Base-by-base conservation (phyloP, 2,888 invertebrate species). In the Drosophila kokeensis region DNA sequence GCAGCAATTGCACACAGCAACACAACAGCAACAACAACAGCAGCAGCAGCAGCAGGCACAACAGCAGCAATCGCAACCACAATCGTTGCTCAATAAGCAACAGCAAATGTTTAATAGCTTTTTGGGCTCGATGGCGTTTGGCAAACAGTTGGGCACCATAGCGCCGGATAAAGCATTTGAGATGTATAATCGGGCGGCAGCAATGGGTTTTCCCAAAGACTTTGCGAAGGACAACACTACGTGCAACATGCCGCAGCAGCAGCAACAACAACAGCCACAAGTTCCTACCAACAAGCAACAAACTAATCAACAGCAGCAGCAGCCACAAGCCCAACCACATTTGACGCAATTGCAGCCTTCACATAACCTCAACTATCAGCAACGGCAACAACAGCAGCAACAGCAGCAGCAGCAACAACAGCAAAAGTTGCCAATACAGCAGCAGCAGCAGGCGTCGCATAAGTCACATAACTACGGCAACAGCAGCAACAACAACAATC, bases 101-200 rank as follows among this genome's bases (percentile, higher is more conserved):
- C 91, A 91, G 34, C 92, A 91, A 82, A 93, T 93, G 91, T 93
- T 93, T 38, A 93, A 93, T 42, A 92, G 91, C 32, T 93, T 93
- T 40, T 70, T 93, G 64, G 93, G 93, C 0, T 90, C 93, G 0
- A 90, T 93, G 87, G 82, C 89, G 3, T 92, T 92, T 70, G 88
- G 90, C 40, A 93, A 93, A 69, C 92, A 91, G 54, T 70, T 93
- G 64, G 90, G 90, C 15, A 91, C 92, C 34, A 92, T 93, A 48
- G 87, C 93, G 1, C 86, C 93, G 0, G 93, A 92, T 48, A 93
- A 93, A 75, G 93, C 93, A 0, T 92, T 93, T 58, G 93, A 93
- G 67, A 93, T 93, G 92, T 93, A 93, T 38, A 93, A 93, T 81
- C 91, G 93, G 8, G 93, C 93, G 1, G 93, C 93, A 8, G 91